phyloP scores from a whole-genome alignment of 1,140 invertebrate genomes.

The Acromyrmex echinatior region DNA sequence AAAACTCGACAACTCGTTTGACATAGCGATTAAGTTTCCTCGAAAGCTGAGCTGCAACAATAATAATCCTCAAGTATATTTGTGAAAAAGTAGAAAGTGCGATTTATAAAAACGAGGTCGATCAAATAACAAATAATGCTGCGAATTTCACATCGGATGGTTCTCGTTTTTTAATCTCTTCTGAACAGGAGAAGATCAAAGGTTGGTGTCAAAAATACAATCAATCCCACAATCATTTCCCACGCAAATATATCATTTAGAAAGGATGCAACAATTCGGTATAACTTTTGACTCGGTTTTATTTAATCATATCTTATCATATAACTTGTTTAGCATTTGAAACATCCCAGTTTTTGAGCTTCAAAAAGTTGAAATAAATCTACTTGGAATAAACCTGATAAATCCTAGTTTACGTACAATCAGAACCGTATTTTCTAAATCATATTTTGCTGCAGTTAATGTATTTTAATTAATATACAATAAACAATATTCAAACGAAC shows the following conservation, averaged over 20 bases:
- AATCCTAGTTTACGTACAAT: background rate
- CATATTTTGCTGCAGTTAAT: background rate
- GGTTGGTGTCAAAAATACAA: constrained; percentile 7
- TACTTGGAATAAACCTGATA: background rate
- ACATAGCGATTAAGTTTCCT: background rate
- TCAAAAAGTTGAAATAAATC: background rate
- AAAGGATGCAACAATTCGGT: background rate
- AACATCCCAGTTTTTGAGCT: background rate
- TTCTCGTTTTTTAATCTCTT: background rate
- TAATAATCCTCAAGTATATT: background rate
- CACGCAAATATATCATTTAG: background rate
- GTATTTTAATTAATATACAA: background rate
- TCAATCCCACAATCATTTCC: background rate
- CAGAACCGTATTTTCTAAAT: background rate
- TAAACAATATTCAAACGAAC: too few relatives aligned
- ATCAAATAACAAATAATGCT: constrained; percentile 23
- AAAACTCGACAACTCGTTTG: background rate
- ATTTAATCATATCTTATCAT: background rate
- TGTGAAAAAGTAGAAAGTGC: background rate
- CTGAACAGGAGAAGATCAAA: background rate
- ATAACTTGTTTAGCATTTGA: background rate
- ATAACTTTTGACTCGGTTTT: background rate
- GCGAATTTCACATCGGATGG: background rate
- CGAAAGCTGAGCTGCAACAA: constrained; percentile 16
- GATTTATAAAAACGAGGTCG: constrained; percentile 27